Conservation (phyloP, 1,140 invertebrate genomes). For the Linepithema humile region DNA sequence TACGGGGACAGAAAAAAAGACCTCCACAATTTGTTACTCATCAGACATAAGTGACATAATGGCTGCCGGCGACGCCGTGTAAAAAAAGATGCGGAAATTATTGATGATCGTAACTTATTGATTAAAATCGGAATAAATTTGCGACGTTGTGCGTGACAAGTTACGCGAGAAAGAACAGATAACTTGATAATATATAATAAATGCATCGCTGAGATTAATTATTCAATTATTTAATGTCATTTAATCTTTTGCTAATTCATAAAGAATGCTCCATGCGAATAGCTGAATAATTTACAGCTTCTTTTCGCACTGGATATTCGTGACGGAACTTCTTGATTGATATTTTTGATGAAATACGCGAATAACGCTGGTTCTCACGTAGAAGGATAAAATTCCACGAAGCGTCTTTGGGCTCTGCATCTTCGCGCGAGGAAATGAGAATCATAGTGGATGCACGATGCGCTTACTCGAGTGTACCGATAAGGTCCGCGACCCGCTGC, state of each 20-base stretch:
- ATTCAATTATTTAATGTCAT: background rate
- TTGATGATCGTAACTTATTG: background rate
- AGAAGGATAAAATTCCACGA: conserved; percentile 32
- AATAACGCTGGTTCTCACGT: conserved; percentile 46
- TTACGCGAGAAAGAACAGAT: background rate
- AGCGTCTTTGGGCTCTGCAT: conserved; percentile 31
- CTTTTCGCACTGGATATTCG: too few species aligned
- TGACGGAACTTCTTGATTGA: background rate
- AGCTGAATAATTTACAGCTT: background rate
- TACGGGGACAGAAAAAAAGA: conserved; percentile 29
- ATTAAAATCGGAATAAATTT: conserved; percentile 21
- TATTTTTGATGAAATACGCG: background rate
- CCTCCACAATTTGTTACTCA: background rate
- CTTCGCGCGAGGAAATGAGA: conserved; percentile 48
- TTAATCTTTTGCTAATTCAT: background rate
- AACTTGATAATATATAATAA: background rate
- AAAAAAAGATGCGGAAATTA: background rate
- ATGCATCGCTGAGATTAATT: background rate
- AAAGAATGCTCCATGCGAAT: background rate
- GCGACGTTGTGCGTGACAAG: background rate
- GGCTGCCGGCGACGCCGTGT: background rate
- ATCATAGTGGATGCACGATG: conserved; percentile 50
- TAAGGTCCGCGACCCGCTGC: conserved; percentile 65
- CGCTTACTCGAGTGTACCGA: conserved; percentile 43
- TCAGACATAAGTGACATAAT: conserved; percentile 50